phyloP scores from a whole-genome alignment of 1,140 invertebrate genomes.

The Eubasilissa regina region DNA sequence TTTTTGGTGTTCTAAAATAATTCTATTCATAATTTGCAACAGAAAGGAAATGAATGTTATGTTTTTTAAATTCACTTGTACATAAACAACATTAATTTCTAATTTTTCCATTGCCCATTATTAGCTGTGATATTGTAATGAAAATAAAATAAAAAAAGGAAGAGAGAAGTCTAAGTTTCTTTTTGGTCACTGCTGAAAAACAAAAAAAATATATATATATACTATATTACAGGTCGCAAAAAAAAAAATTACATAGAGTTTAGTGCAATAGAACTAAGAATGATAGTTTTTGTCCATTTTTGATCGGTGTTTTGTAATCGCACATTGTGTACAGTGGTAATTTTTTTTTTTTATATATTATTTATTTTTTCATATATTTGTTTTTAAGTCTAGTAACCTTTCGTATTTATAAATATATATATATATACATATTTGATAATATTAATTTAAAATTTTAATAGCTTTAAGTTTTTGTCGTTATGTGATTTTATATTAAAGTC shows the following conservation, averaged over 20 bases:
- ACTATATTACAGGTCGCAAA: neutral
- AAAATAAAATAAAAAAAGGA: slow-evolving; percentile 29
- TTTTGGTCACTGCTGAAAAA: slow-evolving; percentile 51
- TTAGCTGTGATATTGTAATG: slow-evolving; percentile 3
- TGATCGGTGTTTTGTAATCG: slow-evolving; percentile 54
- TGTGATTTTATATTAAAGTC: neutral
- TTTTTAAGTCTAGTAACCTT: slow-evolving; percentile 46
- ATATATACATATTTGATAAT: slow-evolving; percentile 37
- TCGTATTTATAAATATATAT: slow-evolving; percentile 44
- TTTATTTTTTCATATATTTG: slow-evolving; percentile 33
- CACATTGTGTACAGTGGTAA: slow-evolving; percentile 58
- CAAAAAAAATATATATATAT: neutral
- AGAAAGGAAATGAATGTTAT: slow-evolving; percentile 30
- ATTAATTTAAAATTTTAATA: slow-evolving; percentile 24
- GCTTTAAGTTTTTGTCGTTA: slow-evolving; percentile 39
- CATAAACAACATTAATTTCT: slow-evolving; percentile 8
- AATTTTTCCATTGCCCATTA: slow-evolving; percentile 23
- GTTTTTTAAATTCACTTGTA: slow-evolving; percentile 14
- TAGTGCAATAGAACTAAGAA: slow-evolving; percentile 54
- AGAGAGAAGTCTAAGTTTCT: slow-evolving; percentile 59
- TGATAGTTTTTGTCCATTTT: slow-evolving; percentile 55
- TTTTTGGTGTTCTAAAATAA: no score
- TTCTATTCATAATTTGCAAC: no score
- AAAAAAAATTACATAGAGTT: slow-evolving; percentile 47
- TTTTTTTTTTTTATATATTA: slow-evolving; percentile 34